Percentiles rank a stretch among this genome's conserved stretches.
These are phyloP conservation scores for Spodoptera littoralis DNA, from an alignment of 2,888 invertebrate genomes.

Conservation along the genomic window DNA sequence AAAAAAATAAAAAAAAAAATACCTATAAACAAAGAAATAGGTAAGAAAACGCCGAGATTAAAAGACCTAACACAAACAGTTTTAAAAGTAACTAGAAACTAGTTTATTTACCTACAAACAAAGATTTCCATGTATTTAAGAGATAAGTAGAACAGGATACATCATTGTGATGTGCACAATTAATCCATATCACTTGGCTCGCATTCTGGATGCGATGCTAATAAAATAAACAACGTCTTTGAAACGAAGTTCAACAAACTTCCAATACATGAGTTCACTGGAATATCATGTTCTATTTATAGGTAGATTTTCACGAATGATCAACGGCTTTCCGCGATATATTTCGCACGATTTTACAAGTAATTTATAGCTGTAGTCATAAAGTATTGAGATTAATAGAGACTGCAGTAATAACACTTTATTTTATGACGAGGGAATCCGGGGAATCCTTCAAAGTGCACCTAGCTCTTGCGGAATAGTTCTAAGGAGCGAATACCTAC, in stretches of 20 bases:
- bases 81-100: too few relatives aligned
- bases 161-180: conserved; percentile 20
- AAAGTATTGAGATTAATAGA: conserved; percentile 10
- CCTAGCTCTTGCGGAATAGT: too few relatives aligned
- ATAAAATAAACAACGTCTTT: conserved; percentile 47
- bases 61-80: too few relatives aligned
- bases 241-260: conserved; percentile 53
- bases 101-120: background rate
- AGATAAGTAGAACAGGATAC: conserved; percentile 17
- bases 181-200: conserved; percentile 49
- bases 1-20: too few relatives aligned
- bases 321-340: conserved; percentile 18
- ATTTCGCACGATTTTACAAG: conserved; percentile 1
- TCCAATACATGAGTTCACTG: conserved; percentile 31
- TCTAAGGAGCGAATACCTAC: too few relatives aligned
- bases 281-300: conserved; percentile 38
- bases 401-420: too few relatives aligned
- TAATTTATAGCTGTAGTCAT: conserved; percentile 13
- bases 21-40: too few relatives aligned
- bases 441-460: too few relatives aligned
- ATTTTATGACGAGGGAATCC: too few relatives aligned
- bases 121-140: conserved; percentile 12
- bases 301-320: conserved; percentile 28
- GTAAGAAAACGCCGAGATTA: too few relatives aligned
- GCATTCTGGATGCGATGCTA: conserved; percentile 32